A percentile compares a stretch with the other conserved stretches of the same genome.
These are phyloP conservation scores for Amiota communis DNA, from an alignment of 2,888 invertebrate genomes.

Conservation along the genomic window DNA sequence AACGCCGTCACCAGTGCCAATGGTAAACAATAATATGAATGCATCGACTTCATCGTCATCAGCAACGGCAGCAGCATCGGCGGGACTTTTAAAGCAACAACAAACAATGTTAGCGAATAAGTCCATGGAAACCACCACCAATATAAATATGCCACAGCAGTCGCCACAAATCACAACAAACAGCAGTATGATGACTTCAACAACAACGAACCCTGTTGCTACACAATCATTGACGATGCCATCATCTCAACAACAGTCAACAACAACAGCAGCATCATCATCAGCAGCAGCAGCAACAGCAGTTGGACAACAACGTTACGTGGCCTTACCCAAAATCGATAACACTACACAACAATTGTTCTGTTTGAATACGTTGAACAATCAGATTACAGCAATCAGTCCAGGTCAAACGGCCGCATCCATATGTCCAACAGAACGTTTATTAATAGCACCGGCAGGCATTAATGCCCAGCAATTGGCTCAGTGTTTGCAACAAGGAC, in stretches of 20 bases:
- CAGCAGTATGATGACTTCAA: conserved; percentile 37
- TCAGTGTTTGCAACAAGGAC: conserved; percentile 72
- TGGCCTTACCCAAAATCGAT: conserved; percentile 72
- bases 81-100: conserved; percentile 42
- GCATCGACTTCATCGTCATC: conserved; percentile 30
- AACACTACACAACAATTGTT: conserved; percentile 72
- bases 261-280: conserved; percentile 29
- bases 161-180: conserved; percentile 27
- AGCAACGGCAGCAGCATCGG: conserved; percentile 44
- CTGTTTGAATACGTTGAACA: conserved; percentile 72
- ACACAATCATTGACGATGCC: neutral
- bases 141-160: conserved; percentile 26
- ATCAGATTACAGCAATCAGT: conserved; percentile 73
- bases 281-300: conserved; percentile 41
- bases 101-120: conserved; percentile 36
- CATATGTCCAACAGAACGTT: conserved; percentile 71
- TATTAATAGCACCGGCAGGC: conserved; percentile 72
- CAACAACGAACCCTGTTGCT: conserved; percentile 29
- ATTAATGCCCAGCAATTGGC: conserved; percentile 73
- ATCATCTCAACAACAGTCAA: conserved; percentile 15
- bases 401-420: conserved; percentile 72
- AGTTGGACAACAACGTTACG: conserved; percentile 64
- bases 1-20: conserved; percentile 14
- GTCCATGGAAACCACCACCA: conserved; percentile 28
- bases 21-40: conserved; percentile 1